Evolutionary conservation across 1,140 invertebrate genomes (phyloP).

Genomic region (Plectrocnemia conspersa): DNA sequence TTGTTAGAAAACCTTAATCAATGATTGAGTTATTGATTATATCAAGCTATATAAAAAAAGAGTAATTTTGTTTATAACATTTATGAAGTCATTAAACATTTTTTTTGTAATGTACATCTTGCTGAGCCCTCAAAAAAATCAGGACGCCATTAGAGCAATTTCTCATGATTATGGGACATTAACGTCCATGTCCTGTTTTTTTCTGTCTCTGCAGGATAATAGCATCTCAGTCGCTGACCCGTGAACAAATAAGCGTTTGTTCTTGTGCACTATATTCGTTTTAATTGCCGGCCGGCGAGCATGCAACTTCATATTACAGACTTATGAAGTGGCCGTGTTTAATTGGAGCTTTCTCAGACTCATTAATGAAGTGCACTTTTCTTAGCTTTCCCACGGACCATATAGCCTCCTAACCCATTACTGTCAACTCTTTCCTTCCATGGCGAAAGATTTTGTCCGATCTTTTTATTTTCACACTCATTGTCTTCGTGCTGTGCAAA

Average conservation of each 20-base stretch:
- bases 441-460: neutral
- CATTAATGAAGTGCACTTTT: constrained; percentile 27
- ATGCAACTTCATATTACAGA: constrained; percentile 3
- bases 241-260: constrained; percentile 12
- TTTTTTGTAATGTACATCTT: too few species aligned
- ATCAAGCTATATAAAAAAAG: too few species aligned
- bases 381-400: constrained; percentile 20
- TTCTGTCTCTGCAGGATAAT: neutral
- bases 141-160: too few species aligned
- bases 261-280: constrained; percentile 9
- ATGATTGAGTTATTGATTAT: too few species aligned
- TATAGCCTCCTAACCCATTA: constrained; percentile 33
- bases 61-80: too few species aligned
- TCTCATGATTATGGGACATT: neutral
- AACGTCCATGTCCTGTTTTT: neutral
- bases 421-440: neutral
- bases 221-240: too few species aligned
- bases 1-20: too few species aligned
- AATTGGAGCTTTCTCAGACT: constrained; percentile 30
- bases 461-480: neutral
- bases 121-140: too few species aligned
- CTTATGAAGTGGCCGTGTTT: constrained; percentile 6
- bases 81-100: too few species aligned
- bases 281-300: constrained; percentile 8
- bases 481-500: too few species aligned